Percentiles rank a stretch among this genome's conserved stretches.
Evolutionary conservation across 2,888 invertebrate species (phyloP).

Genomic region (Beris chalybata): DNA sequence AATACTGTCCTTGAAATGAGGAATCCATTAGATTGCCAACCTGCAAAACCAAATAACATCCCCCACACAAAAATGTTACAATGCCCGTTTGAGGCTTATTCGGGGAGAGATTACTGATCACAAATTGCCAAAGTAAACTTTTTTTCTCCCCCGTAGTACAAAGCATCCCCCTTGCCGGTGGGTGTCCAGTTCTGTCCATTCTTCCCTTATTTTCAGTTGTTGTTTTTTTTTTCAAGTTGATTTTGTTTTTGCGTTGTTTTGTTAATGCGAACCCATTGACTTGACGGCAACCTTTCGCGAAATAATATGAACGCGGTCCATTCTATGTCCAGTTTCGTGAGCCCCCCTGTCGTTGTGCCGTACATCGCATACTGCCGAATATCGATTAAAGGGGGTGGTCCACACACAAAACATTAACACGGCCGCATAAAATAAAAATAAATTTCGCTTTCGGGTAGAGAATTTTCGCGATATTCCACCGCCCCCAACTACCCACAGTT

Average conservation of each 20-base stretch:
- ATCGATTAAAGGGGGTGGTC: conserved; percentile 35
- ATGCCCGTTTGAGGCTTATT: conserved; percentile 16
- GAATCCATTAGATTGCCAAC: background rate
- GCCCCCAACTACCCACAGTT: too few species aligned
- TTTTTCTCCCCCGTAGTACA: background rate
- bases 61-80: conserved; percentile 20
- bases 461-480: background rate
- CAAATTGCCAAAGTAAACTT: conserved; percentile 39
- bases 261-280: conserved; percentile 38
- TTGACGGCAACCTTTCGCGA: conserved; percentile 38
- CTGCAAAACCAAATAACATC: background rate
- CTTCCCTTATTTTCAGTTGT: background rate
- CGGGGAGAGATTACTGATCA: conserved; percentile 31
- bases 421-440: conserved; percentile 40
- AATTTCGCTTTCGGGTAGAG: conserved; percentile 33
- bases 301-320: conserved; percentile 15
- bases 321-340: conserved; percentile 10
- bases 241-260: conserved; percentile 32
- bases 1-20: background rate
- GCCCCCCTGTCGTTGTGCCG: background rate
- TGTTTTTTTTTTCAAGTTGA: conserved; percentile 22
- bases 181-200: background rate
- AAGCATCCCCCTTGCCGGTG: background rate
- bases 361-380: conserved; percentile 17
- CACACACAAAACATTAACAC: conserved; percentile 37